Evolutionary conservation across 1,140 invertebrate species (phyloP).

Genomic region (Cherax quadricarinatus): DNA sequence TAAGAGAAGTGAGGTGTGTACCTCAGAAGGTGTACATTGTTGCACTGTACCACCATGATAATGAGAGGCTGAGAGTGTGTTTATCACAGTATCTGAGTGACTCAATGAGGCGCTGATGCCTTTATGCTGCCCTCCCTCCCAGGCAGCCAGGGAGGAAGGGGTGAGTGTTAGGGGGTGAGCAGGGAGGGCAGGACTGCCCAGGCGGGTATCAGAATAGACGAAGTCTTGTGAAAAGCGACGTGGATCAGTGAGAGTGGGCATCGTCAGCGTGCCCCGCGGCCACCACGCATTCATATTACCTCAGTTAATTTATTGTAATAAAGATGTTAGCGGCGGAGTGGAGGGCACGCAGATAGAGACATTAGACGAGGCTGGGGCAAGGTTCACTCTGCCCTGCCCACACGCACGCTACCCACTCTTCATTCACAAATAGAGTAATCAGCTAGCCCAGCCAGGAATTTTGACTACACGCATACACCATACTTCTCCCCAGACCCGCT

Average conservation of each 20-base stretch:
- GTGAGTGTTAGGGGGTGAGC: no score
- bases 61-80: no score
- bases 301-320: constrained; percentile 62
- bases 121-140: no score
- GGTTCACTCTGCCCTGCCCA: not conserved
- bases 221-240: not conserved
- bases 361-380: not conserved
- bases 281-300: constrained; percentile 56
- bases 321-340: constrained; percentile 52
- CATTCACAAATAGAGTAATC: constrained; percentile 4
- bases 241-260: not conserved
- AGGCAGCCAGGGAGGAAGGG: no score
- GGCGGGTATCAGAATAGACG: not conserved
- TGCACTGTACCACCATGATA: no score
- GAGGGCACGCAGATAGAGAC: constrained; percentile 33
- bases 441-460: not conserved
- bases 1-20: no score
- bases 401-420: not conserved
- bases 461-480: not conserved
- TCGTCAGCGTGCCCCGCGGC: constrained; percentile 28
- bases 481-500: not conserved
- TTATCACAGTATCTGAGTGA: no score
- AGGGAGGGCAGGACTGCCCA: no score
- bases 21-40: no score
- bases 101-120: no score